Percentiles rank a stretch among this genome's conserved stretches.
Conservation (phyloP, 2,797 vertebrate genomes). For the Centropyge bicolor region DNA sequence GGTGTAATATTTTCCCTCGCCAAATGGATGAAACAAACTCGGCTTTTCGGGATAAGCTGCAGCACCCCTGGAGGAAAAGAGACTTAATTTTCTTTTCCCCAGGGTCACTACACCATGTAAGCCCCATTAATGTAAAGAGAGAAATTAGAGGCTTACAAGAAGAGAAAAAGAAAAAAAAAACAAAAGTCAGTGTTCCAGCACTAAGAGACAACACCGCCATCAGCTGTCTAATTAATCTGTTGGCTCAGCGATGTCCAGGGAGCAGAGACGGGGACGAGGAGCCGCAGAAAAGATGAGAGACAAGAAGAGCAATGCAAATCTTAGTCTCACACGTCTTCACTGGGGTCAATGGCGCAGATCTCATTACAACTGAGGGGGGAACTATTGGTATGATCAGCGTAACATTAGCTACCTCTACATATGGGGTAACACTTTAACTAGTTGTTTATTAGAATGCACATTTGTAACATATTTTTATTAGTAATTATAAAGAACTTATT, state of each 20-base stretch:
- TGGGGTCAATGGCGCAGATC: too few relatives aligned
- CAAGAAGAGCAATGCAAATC: conserved; percentile 50
- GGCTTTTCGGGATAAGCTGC: conserved; percentile 50
- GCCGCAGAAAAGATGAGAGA: conserved; percentile 44
- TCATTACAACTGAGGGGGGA: too few relatives aligned
- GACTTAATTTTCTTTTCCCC: conserved; percentile 71
- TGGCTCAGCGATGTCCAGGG: conserved; percentile 63
- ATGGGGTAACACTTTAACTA: too few relatives aligned
- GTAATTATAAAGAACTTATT: too few relatives aligned
- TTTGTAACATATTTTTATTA: too few relatives aligned
- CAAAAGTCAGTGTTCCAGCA: conserved; percentile 77
- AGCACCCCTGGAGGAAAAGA: conserved; percentile 49
- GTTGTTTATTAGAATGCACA: too few relatives aligned
- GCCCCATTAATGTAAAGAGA: conserved; percentile 76
- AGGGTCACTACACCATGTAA: conserved; percentile 73
- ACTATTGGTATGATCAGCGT: too few relatives aligned
- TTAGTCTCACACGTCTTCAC: conserved; percentile 56
- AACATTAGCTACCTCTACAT: too few relatives aligned
- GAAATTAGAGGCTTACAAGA: conserved; percentile 74
- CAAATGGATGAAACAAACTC: conserved; percentile 45
- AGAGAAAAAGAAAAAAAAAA: conserved; percentile 74
- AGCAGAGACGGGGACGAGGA: conserved; percentile 53
- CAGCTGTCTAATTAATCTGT: conserved; percentile 81
- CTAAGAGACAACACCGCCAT: conserved; percentile 72
- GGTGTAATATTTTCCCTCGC: conserved; percentile 44